Conservation (phyloP, 2,888 invertebrate species). For the Blastobasis adustella region DNA sequence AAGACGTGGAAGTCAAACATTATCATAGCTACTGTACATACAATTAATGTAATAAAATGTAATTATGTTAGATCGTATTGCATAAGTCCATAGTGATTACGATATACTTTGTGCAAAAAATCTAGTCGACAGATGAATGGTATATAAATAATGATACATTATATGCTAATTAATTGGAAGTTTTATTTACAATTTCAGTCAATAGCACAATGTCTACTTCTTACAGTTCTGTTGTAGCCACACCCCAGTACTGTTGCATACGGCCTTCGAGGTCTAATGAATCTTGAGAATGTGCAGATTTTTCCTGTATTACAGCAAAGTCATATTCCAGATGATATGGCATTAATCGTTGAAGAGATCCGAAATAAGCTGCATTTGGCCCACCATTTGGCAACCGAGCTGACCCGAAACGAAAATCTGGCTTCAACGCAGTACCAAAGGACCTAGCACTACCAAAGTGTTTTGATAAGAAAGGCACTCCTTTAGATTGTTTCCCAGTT, state of each 20-base stretch:
- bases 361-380: slow-evolving; percentile 91
- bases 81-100: slow-evolving; percentile 57
- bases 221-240: slow-evolving; percentile 89
- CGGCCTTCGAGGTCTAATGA: slow-evolving; percentile 87
- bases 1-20: slow-evolving; percentile 22
- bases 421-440: slow-evolving; percentile 79
- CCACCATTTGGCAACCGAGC: slow-evolving; percentile 81
- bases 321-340: slow-evolving; percentile 88
- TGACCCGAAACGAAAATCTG: slow-evolving; percentile 74
- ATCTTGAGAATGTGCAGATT: slow-evolving; percentile 78
- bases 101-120: slow-evolving; percentile 68
- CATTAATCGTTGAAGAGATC: slow-evolving; percentile 88
- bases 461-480: slow-evolving; percentile 77
- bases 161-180: slow-evolving; percentile 46
- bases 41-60: slow-evolving; percentile 19
- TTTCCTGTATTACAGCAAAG: slow-evolving; percentile 87
- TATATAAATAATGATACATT: slow-evolving; percentile 51
- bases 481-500: slow-evolving; percentile 55
- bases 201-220: slow-evolving; percentile 10
- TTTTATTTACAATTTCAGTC: slow-evolving; percentile 56
- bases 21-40: slow-evolving; percentile 58
- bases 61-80: slow-evolving; percentile 34
- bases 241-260: slow-evolving; percentile 94
- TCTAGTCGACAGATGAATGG: slow-evolving; percentile 70
- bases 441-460: slow-evolving; percentile 88